These are phyloP conservation scores for Sycophila texana DNA, from an alignment of 2,888 invertebrate genomes.

Conservation along the genomic window DNA sequence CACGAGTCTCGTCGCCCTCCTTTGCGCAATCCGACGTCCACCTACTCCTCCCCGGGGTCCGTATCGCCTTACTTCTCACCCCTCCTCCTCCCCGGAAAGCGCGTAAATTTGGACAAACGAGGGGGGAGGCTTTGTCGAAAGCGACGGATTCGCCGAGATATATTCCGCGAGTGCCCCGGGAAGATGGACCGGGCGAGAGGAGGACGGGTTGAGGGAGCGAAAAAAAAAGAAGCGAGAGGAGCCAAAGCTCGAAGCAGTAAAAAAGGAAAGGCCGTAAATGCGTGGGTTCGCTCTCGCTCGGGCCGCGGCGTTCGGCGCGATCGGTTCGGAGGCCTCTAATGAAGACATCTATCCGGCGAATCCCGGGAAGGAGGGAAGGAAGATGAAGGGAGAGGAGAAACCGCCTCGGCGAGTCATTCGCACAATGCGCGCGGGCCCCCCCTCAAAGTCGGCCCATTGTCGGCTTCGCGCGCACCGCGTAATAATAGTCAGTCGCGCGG, in stretches of 20 bases:
- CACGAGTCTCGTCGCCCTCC: not conserved
- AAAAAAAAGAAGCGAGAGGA: no score
- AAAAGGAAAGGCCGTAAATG: not conserved
- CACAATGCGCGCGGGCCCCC: slow-evolving; percentile 65
- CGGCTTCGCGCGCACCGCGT: slow-evolving; percentile 52
- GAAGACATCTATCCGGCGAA: slow-evolving; percentile 61
- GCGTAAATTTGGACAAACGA: no score
- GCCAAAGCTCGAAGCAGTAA: no score
- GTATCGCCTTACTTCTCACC: no score
- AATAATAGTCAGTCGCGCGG: slow-evolving; percentile 52
- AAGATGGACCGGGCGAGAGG: no score
- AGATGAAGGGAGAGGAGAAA: slow-evolving; percentile 32
- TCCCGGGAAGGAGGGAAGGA: slow-evolving; percentile 47
- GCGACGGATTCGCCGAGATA: no score
- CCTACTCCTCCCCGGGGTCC: no score
- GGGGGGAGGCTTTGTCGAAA: no score
- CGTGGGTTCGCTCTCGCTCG: slow-evolving; percentile 14
- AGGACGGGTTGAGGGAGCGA: no score
- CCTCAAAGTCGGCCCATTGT: slow-evolving; percentile 50
- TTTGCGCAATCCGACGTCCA: not conserved
- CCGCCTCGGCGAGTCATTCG: slow-evolving; percentile 61
- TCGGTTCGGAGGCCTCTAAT: slow-evolving; percentile 56
- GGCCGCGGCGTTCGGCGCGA: slow-evolving; percentile 23
- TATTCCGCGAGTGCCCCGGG: no score
- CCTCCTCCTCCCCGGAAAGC: no score